phyloP scores from a whole-genome alignment of 2,797 vertebrate genomes.

The Sphenodon punctatus region DNA sequence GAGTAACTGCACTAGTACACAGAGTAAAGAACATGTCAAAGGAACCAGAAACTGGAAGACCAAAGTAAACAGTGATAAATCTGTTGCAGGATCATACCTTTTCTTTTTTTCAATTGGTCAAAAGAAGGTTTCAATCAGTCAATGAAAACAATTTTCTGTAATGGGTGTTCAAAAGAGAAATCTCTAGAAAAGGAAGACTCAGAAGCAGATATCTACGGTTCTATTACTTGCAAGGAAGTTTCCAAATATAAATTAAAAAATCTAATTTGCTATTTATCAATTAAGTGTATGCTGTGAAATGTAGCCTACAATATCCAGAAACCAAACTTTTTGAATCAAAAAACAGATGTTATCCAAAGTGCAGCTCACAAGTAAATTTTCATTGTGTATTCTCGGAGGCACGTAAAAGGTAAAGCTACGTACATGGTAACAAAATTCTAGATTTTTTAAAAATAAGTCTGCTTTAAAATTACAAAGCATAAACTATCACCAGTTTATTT shows the following conservation, averaged over 20 bases:
- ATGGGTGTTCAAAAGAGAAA: neutral
- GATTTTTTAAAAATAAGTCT: neutral
- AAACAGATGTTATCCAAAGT: too few relatives aligned
- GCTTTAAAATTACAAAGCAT: neutral
- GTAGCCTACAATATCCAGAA: too few relatives aligned
- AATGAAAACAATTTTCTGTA: neutral
- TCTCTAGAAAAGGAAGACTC: neutral
- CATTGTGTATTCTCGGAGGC: neutral
- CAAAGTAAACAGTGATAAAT: neutral
- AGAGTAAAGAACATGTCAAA: conserved; percentile 33
- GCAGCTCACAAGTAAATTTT: neutral
- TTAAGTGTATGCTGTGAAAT: too few relatives aligned
- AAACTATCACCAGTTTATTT: neutral
- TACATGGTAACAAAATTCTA: neutral
- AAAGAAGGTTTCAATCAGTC: neutral
- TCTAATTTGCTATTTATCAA: too few relatives aligned
- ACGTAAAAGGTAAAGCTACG: neutral
- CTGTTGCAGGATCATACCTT: too few relatives aligned
- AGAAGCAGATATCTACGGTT: too few relatives aligned
- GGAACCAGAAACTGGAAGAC: too few relatives aligned
- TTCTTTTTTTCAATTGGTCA: neutral
- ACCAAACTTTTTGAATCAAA: too few relatives aligned
- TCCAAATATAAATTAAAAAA: too few relatives aligned
- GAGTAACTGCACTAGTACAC: neutral
- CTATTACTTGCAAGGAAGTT: too few relatives aligned